A percentile compares a stretch with the other conserved stretches of the same genome.
These are phyloP conservation scores for Tautogolabrus adspersus DNA, from an alignment of 2,113 vertebrate species.

Conservation along the genomic window DNA sequence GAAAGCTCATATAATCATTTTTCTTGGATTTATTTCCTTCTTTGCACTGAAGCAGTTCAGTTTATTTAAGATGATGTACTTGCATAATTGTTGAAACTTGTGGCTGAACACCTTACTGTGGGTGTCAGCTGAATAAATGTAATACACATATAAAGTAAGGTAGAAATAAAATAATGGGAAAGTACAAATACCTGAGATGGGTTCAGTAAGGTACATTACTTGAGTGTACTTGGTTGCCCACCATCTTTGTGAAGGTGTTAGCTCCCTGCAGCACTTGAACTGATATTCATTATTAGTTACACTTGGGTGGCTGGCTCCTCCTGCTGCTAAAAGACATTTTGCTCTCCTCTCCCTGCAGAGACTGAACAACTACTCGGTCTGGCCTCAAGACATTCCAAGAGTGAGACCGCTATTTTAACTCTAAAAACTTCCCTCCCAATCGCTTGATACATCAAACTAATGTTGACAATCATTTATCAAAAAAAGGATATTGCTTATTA, in stretches of 20 bases:
- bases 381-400: slow-evolving; percentile 9
- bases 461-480: background rate
- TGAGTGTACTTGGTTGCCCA: background rate
- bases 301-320: slow-evolving; percentile 1
- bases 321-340: background rate
- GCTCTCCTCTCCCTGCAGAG: slow-evolving; percentile 5
- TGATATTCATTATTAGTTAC: slow-evolving; percentile 18
- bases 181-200: background rate
- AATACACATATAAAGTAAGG: background rate
- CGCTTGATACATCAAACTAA: background rate
- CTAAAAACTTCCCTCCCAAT: background rate
- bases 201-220: background rate
- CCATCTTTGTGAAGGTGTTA: background rate
- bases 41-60: too few relatives aligned
- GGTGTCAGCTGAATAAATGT: background rate
- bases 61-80: too few relatives aligned
- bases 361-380: background rate
- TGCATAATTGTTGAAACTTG: too few relatives aligned
- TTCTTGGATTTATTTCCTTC: too few relatives aligned
- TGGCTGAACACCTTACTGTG: background rate
- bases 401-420: background rate
- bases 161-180: background rate
- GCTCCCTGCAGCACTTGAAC: background rate
- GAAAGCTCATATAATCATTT: too few relatives aligned
- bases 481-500: background rate